Conservation (phyloP, 2,888 invertebrate genomes). For the Stegophylla sp. region DNA sequence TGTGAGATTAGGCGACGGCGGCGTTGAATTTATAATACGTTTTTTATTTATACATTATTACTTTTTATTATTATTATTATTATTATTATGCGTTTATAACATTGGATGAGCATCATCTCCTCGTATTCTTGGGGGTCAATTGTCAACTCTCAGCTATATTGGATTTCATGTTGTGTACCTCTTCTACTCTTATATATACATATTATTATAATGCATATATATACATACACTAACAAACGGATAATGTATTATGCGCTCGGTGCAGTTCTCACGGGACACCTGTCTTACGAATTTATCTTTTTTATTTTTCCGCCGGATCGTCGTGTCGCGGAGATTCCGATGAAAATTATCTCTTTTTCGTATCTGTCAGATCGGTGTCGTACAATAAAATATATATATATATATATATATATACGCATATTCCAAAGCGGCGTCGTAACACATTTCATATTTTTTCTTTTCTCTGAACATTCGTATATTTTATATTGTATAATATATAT, state of each 20-base stretch:
- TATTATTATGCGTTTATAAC: slow-evolving; percentile 54
- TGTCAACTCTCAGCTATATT: slow-evolving; percentile 57
- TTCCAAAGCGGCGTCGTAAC: slow-evolving; percentile 42
- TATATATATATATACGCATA: too few species aligned
- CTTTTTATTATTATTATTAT: too few species aligned
- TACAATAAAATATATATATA: too few species aligned
- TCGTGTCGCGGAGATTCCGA: slow-evolving; percentile 47
- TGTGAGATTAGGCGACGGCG: slow-evolving; percentile 56
- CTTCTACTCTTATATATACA: background rate
- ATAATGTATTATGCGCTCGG: slow-evolving; percentile 51
- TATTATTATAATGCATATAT: background rate
- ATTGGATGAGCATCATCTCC: slow-evolving; percentile 43
- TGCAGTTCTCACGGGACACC: slow-evolving; percentile 57
- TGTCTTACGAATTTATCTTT: slow-evolving; percentile 59
- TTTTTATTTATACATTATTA: slow-evolving; percentile 29
- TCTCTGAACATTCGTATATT: slow-evolving; percentile 8
- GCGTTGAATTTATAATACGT: slow-evolving; percentile 50
- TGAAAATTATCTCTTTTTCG: slow-evolving; percentile 58
- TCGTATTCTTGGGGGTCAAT: slow-evolving; percentile 56
- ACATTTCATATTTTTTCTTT: slow-evolving; percentile 48
- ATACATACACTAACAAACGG: slow-evolving; percentile 17
- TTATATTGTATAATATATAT: background rate
- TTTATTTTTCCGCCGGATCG: slow-evolving; percentile 57
- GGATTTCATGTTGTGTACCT: slow-evolving; percentile 54
- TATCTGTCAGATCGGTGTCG: slow-evolving; percentile 59